Evolutionary conservation across 2,797 vertebrate species (phyloP).

Genomic region (Schizopygopsis malacanthus): DNA sequence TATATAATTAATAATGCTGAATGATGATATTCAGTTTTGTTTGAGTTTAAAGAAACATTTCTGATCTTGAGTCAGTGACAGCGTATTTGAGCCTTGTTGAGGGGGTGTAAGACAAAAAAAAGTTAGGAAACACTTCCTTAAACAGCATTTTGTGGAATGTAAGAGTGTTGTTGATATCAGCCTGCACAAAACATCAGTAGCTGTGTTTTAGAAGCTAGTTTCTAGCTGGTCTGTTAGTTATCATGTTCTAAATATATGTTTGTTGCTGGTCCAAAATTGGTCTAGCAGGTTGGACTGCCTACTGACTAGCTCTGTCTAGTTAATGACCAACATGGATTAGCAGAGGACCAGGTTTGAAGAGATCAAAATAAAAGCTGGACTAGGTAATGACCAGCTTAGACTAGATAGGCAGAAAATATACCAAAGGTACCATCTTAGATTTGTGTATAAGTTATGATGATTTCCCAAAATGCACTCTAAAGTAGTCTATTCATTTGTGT

Average conservation of each 20-base stretch:
- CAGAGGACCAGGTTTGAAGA: neutral
- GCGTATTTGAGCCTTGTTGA: neutral
- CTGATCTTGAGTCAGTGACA: neutral
- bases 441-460: neutral
- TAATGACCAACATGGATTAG: neutral
- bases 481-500: neutral
- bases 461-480: neutral
- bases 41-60: neutral
- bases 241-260: slow-evolving; percentile 1
- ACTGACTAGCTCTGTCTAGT: neutral
- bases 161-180: neutral
- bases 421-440: too few relatives aligned
- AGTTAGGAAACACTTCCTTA: neutral
- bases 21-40: neutral
- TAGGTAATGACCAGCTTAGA: too few relatives aligned
- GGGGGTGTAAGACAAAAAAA: neutral
- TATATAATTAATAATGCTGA: neutral
- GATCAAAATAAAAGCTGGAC: neutral
- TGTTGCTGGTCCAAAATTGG: neutral
- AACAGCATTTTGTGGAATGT: neutral
- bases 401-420: neutral
- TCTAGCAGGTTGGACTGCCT: neutral
- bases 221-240: neutral
- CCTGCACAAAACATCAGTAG: neutral
- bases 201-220: neutral